These are phyloP conservation scores for Sphenodon punctatus DNA, from an alignment of 2,797 vertebrate genomes.

Conservation along the genomic window DNA sequence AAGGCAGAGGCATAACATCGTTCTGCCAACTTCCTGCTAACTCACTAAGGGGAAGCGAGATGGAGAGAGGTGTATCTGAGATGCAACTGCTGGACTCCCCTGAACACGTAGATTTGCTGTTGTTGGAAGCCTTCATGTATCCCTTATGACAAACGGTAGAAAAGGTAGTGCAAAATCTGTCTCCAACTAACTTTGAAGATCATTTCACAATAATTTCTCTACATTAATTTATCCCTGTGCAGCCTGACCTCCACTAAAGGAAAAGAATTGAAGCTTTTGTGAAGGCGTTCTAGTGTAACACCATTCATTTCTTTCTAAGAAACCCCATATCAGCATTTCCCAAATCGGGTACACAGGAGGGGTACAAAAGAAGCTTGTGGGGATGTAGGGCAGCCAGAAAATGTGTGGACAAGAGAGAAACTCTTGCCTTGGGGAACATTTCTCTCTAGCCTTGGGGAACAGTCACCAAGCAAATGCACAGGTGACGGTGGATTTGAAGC, in stretches of 20 bases:
- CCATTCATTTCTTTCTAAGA: neutral
- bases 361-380: too few species aligned
- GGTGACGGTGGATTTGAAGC: too few species aligned
- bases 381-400: too few species aligned
- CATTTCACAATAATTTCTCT: neutral
- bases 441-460: too few species aligned
- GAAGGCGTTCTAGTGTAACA: neutral
- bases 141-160: neutral
- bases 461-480: too few species aligned
- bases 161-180: neutral
- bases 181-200: neutral
- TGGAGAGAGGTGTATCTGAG: neutral
- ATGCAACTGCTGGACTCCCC: neutral
- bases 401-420: too few species aligned
- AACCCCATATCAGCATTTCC: too few species aligned
- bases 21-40: neutral
- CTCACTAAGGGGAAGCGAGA: neutral
- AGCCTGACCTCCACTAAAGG: neutral
- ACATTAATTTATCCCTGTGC: neutral
- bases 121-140: neutral
- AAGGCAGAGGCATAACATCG: rapidly evolving
- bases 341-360: too few species aligned
- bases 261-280: neutral
- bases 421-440: too few species aligned
- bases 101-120: neutral